phyloP scores from a whole-genome alignment of 2,113 vertebrate species.

The Symphodus melops region DNA sequence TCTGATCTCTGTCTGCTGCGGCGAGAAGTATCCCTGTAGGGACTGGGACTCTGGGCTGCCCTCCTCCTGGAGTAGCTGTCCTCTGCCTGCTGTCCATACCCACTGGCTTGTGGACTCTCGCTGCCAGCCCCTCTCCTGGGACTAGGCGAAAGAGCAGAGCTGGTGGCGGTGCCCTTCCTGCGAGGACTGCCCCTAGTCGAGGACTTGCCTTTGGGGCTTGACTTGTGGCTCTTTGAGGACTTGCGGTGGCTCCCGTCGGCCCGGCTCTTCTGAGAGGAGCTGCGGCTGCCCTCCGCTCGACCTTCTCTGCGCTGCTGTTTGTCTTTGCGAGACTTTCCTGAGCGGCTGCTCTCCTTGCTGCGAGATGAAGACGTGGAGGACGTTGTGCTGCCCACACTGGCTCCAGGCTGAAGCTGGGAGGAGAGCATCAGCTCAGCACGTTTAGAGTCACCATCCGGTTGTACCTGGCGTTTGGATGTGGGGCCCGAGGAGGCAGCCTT shows the following conservation, averaged over 20 bases:
- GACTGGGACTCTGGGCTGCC: slow-evolving; percentile 88
- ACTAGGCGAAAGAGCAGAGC: slow-evolving; percentile 85
- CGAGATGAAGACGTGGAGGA: slow-evolving; percentile 80
- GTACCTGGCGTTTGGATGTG: slow-evolving; percentile 63
- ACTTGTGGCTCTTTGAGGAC: slow-evolving; percentile 92
- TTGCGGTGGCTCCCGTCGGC: slow-evolving; percentile 90
- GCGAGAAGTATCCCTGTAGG: slow-evolving; percentile 88
- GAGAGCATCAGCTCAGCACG: slow-evolving; percentile 67
- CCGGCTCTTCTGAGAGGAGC: slow-evolving; percentile 86
- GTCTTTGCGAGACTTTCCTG: slow-evolving; percentile 90
- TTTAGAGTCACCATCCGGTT: slow-evolving; percentile 72
- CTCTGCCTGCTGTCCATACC: slow-evolving; percentile 86
- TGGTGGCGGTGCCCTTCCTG: slow-evolving; percentile 78
- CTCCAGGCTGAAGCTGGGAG: slow-evolving; percentile 63
- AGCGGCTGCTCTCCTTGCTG: slow-evolving; percentile 82
- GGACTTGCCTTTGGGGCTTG: slow-evolving; percentile 90
- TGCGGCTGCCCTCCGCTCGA: slow-evolving; percentile 61
- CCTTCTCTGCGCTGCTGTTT: slow-evolving; percentile 86
- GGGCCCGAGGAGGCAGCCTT: slow-evolving; percentile 49
- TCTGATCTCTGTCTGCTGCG: slow-evolving; percentile 91
- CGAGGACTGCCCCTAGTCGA: slow-evolving; percentile 87
- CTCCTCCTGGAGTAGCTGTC: slow-evolving; percentile 87
- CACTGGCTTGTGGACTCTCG: slow-evolving; percentile 84
- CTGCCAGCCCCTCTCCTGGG: slow-evolving; percentile 80
- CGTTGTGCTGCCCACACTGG: slow-evolving; percentile 79